A percentile compares a stretch with the other conserved stretches of the same genome.
phyloP scores from a whole-genome alignment of 2,888 invertebrate species.

The Formica aserva region DNA sequence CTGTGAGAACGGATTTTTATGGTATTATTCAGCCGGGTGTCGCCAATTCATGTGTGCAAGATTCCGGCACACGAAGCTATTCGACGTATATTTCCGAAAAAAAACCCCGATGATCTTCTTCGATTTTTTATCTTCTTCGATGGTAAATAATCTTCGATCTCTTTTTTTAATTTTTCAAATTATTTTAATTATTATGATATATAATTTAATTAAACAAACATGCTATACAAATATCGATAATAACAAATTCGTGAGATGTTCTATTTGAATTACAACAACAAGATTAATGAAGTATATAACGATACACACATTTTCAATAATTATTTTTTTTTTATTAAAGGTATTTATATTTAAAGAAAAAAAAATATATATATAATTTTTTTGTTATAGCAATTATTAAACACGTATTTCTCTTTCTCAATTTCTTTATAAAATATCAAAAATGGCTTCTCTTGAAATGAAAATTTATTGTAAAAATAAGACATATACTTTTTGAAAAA shows the following conservation, averaged over 20 bases:
- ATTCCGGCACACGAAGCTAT: conserved; percentile 6
- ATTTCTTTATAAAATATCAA: background rate
- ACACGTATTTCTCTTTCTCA: background rate
- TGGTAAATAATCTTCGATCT: background rate
- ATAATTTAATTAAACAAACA: background rate
- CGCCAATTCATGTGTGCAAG: conserved; percentile 52
- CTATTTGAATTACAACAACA: background rate
- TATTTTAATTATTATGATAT: background rate
- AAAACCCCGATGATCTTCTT: background rate
- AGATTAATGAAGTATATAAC: background rate
- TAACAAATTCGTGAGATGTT: background rate
- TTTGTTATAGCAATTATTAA: background rate
- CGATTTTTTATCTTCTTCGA: too few species aligned
- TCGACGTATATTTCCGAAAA: background rate
- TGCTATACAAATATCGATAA: background rate
- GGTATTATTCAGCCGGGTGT: conserved; percentile 80
- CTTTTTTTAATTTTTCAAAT: background rate
- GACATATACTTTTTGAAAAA: background rate
- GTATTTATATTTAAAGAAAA: background rate
- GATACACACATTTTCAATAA: background rate
- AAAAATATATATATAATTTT: background rate
- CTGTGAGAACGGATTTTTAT: conserved; percentile 82
- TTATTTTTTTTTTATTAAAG: background rate
- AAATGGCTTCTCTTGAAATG: background rate
- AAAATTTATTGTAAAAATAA: background rate